Percentiles rank a stretch among this genome's conserved stretches.
Evolutionary conservation across 2,888 invertebrate species (phyloP).

Genomic region (Chironomus riparius): DNA sequence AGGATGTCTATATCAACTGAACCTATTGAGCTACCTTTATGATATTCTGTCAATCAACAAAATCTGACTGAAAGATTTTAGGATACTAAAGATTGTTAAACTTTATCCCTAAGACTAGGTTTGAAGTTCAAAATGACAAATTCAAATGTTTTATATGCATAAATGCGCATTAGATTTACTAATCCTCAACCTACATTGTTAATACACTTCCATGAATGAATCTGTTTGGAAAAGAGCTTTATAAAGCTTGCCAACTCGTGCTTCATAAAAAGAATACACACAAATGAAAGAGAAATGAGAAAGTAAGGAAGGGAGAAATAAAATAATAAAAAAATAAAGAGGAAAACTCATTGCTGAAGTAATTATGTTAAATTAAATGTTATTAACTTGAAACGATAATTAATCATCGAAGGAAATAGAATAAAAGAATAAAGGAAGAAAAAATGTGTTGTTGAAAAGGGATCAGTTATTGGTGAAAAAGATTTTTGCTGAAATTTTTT

Average conservation of each 20-base stretch:
- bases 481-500: neutral
- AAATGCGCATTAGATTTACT: too few species aligned
- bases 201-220: neutral
- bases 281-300: neutral
- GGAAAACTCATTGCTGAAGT: constrained; percentile 3
- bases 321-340: too few species aligned
- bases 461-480: constrained; percentile 6
- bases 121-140: too few species aligned
- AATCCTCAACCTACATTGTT: too few species aligned
- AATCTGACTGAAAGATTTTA: too few species aligned
- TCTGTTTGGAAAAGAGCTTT: constrained; percentile 5
- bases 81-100: too few species aligned
- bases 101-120: too few species aligned
- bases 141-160: too few species aligned
- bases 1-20: too few species aligned
- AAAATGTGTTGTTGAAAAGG: neutral
- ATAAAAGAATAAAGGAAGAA: neutral
- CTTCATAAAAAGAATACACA: neutral
- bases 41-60: too few species aligned
- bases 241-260: too few species aligned
- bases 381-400: constrained; percentile 21
- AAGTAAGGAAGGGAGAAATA: neutral
- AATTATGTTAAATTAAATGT: constrained; percentile 25
- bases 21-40: too few species aligned
- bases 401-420: constrained; percentile 15